These are phyloP conservation scores for Protobothrops flavoviridis DNA, from an alignment of 2,113 vertebrate species.

Conservation along the genomic window DNA sequence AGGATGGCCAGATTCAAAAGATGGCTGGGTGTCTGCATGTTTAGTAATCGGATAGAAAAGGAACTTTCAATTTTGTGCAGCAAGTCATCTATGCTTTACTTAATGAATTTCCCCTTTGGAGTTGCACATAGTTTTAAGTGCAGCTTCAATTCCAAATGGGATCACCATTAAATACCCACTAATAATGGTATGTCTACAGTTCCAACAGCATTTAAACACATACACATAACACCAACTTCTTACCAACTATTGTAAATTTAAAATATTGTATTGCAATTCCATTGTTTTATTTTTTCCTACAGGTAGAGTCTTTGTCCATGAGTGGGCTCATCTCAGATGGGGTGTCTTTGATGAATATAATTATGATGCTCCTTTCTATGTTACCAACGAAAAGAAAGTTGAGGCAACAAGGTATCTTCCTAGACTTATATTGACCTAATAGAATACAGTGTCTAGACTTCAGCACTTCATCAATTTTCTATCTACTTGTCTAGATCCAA, in stretches of 20 bases:
- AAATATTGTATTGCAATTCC: not conserved
- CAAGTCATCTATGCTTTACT: not conserved
- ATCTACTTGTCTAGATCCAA: not conserved
- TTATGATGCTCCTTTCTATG: slow-evolving; percentile 63
- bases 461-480: not conserved
- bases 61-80: not conserved
- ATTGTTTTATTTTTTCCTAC: slow-evolving; percentile 3
- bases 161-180: not conserved
- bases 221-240: not conserved
- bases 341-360: slow-evolving; percentile 75
- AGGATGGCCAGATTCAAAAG: not conserved
- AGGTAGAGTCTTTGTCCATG: slow-evolving; percentile 72
- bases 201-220: not conserved
- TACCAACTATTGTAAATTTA: not conserved
- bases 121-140: not conserved
- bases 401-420: slow-evolving; percentile 65
- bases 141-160: not conserved
- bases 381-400: not conserved
- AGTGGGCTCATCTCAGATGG: slow-evolving; percentile 78
- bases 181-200: not conserved
- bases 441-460: not conserved
- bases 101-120: not conserved
- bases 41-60: not conserved
- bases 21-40: not conserved
- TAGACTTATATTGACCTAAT: not conserved